phyloP scores from a whole-genome alignment of 2,797 vertebrate genomes.

The Microctenopoma steveboyesi region DNA sequence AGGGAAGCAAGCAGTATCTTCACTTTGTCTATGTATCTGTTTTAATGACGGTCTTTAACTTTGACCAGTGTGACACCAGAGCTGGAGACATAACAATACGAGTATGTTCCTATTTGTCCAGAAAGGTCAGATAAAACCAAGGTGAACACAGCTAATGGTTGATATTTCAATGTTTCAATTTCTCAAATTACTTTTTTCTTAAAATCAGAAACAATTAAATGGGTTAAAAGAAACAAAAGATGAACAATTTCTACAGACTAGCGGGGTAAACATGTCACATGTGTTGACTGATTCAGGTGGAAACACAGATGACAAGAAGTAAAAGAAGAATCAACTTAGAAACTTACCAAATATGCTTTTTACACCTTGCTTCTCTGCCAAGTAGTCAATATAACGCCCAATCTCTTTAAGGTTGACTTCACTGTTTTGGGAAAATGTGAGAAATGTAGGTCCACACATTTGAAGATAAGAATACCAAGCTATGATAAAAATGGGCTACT shows the following conservation, averaged over 20 bases:
- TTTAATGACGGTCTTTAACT: background rate
- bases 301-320: constrained; percentile 15
- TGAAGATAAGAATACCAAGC: constrained; percentile 8
- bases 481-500: background rate
- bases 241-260: background rate
- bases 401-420: constrained; percentile 89
- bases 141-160: too few species aligned
- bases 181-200: background rate
- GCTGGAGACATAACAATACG: background rate
- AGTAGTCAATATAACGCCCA: constrained; percentile 89
- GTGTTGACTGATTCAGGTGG: constrained; percentile 1
- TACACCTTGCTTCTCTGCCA: constrained; percentile 87
- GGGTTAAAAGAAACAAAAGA: background rate
- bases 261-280: background rate
- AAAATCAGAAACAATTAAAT: background rate
- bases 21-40: background rate
- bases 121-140: background rate
- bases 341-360: constrained; percentile 92
- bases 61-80: background rate
- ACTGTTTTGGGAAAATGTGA: constrained; percentile 75
- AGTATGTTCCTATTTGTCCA: background rate
- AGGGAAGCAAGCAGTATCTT: background rate
- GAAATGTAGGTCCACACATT: constrained; percentile 3
- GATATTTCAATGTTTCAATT: too few species aligned
- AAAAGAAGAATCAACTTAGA: constrained; percentile 17